Percentiles rank a stretch among this genome's conserved stretches.
phyloP scores from a whole-genome alignment of 2,797 vertebrate genomes.

The Syndactyla subalaris region DNA sequence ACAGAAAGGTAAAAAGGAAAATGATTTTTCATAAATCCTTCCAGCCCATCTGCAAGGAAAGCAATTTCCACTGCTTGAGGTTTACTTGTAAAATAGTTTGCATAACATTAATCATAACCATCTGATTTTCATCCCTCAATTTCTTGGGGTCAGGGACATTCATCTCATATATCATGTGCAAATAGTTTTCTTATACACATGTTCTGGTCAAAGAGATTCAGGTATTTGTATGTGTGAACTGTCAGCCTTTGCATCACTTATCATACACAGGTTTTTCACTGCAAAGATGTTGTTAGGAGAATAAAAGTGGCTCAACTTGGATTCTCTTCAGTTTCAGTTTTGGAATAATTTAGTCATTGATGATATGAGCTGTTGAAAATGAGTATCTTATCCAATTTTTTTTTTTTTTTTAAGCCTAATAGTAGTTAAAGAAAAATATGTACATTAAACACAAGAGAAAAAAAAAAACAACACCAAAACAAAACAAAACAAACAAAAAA shows the following conservation, averaged over 20 bases:
- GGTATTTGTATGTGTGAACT: not conserved
- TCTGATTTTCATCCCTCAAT: not conserved
- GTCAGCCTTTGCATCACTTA: not conserved
- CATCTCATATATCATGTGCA: not conserved
- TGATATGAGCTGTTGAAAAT: not conserved
- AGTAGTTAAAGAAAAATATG: not conserved
- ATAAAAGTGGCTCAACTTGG: not conserved
- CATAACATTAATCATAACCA: not conserved
- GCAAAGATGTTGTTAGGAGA: not conserved
- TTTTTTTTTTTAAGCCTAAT: not conserved
- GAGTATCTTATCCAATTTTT: not conserved
- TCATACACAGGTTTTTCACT: not conserved
- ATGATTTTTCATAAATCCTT: not conserved
- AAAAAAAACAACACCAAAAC: too few species aligned
- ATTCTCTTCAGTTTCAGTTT: not conserved
- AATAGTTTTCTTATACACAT: not conserved
- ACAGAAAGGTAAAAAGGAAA: not conserved
- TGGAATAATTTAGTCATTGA: not conserved
- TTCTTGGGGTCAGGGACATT: not conserved
- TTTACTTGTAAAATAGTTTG: not conserved
- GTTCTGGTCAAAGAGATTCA: not conserved
- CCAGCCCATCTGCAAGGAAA: not conserved
- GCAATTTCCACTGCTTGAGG: not conserved
- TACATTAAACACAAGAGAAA: accelerated
- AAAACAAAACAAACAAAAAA: too few species aligned